Evolutionary conservation across 2,888 invertebrate species (phyloP).

Genomic region (Apodemia duryi): DNA sequence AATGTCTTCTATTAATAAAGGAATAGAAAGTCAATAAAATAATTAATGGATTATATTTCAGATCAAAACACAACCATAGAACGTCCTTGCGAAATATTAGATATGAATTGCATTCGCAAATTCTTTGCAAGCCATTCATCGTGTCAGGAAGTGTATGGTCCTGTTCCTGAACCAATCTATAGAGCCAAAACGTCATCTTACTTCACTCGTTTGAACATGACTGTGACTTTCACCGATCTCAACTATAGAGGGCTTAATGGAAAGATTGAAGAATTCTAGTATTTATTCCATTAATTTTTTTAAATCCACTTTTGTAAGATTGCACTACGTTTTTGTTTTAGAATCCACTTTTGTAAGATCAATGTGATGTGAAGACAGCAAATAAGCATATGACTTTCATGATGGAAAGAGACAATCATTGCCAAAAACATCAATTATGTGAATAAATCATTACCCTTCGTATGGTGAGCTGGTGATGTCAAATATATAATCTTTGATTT

Average conservation of each 20-base stretch:
- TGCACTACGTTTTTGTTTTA: too few species aligned
- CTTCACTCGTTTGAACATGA: conserved; percentile 28
- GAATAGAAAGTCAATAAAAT: too few species aligned
- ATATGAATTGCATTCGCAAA: conserved; percentile 33
- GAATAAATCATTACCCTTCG: too few species aligned
- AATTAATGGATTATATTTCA: not conserved
- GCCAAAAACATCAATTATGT: too few species aligned
- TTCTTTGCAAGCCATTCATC: conserved; percentile 32
- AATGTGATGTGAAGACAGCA: too few species aligned
- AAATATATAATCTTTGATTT: too few species aligned
- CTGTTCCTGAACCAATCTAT: conserved; percentile 33
- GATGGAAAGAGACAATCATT: too few species aligned
- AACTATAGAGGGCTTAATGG: conserved; percentile 32
- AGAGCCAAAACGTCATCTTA: conserved; percentile 26
- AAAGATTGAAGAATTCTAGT: conserved; percentile 36
- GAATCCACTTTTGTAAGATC: too few species aligned
- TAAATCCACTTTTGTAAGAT: too few species aligned
- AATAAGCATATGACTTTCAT: too few species aligned
- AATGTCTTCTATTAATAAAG: too few species aligned
- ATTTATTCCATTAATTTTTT: conserved; percentile 1
- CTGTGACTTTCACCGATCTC: conserved; percentile 25
- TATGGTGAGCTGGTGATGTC: too few species aligned
- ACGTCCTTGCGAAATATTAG: conserved; percentile 31
- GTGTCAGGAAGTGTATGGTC: conserved; percentile 29
- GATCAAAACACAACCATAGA: not conserved